Percentiles rank a stretch among this genome's conserved stretches.
Conservation (phyloP, 2,797 vertebrate genomes). For the Pelodytes ibericus region DNA sequence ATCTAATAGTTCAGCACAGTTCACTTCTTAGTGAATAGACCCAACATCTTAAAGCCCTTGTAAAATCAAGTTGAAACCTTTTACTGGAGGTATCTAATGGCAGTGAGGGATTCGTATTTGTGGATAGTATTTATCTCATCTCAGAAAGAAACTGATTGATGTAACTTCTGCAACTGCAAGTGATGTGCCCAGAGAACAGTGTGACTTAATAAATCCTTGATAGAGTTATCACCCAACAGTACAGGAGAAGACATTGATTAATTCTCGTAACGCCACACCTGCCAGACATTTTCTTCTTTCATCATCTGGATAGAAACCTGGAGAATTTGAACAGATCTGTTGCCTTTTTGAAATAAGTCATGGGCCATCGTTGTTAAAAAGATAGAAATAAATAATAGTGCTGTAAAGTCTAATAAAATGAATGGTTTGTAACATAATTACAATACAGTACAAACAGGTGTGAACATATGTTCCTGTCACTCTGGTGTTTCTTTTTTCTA, state of each 20-base stretch:
- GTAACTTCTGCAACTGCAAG: conserved; percentile 5
- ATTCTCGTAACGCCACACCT: conserved; percentile 13
- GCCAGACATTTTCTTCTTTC: conserved; percentile 14
- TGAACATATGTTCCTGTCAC: no score
- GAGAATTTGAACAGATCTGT: conserved; percentile 1
- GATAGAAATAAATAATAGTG: no score
- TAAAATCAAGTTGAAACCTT: neutral
- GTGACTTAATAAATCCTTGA: conserved; percentile 32
- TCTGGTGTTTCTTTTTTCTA: no score
- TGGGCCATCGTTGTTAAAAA: neutral
- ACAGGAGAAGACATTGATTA: conserved; percentile 18
- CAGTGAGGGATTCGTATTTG: neutral
- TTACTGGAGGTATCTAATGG: neutral
- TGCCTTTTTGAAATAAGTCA: neutral
- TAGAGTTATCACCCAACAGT: conserved; percentile 22
- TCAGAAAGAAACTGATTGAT: conserved; percentile 19
- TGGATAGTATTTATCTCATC: neutral
- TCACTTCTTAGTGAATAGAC: no score
- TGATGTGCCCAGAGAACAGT: conserved; percentile 4
- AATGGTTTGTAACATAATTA: no score
- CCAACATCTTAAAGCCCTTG: neutral
- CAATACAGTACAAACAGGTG: no score
- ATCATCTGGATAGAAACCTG: neutral
- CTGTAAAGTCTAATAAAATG: neutral
- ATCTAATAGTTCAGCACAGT: no score